Conservation (phyloP, 2,797 vertebrate species). For the Tarsius wallacei region DNA sequence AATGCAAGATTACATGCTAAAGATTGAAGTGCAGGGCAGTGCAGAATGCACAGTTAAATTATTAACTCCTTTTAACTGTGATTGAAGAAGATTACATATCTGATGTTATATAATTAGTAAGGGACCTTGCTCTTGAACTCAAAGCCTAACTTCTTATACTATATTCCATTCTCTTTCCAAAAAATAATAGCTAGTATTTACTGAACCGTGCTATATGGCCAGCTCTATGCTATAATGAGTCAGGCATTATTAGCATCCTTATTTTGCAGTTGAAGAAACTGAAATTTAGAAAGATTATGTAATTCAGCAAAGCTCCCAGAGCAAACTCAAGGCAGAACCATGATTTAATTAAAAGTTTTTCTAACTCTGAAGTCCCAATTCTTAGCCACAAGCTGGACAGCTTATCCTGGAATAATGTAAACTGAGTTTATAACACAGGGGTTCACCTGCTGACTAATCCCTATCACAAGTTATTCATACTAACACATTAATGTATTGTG, state of each 20-base stretch:
- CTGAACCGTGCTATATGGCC: background rate
- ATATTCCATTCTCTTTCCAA: background rate
- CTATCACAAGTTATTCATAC: background rate
- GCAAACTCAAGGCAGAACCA: background rate
- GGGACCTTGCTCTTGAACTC: background rate
- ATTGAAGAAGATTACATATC: too few relatives aligned
- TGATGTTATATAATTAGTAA: background rate
- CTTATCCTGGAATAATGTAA: background rate
- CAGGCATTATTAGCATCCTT: background rate
- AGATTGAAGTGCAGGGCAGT: background rate
- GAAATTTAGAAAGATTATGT: background rate
- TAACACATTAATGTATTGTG: background rate
- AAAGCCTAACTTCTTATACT: background rate
- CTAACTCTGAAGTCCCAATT: background rate
- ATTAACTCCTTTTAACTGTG: background rate
- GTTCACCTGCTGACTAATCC: background rate
- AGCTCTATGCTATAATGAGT: background rate
- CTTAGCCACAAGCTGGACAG: background rate
- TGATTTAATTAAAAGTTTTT: conserved; percentile 5
- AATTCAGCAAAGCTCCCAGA: background rate
- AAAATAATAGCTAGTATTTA: background rate
- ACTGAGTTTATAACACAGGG: background rate
- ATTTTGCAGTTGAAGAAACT: background rate
- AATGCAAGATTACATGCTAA: background rate
- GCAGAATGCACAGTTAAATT: background rate